Base-by-base conservation (phyloP, 2,797 vertebrate species). In the Phrynocephalus vlangalii region DNA sequence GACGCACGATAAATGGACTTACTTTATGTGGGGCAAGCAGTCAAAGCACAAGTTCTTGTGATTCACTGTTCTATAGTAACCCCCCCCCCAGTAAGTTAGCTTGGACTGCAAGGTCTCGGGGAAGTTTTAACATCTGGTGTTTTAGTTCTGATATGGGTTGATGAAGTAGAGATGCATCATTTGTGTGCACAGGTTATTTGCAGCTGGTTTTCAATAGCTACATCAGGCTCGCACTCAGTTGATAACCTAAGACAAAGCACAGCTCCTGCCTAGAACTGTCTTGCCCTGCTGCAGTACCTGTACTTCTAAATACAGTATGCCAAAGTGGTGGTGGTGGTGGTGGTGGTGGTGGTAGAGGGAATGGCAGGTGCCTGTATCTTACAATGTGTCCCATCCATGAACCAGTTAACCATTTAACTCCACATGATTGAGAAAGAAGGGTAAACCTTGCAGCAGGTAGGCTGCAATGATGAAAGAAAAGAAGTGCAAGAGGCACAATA, bases 171-270 rank as follows among this genome's bases (percentile, higher is more conserved):
- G 16, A 70, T 38, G 16, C 28, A 1, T 38, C 76, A 52, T 38
- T 83, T 79, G 84, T 56, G 48, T 70, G 56, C 48, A 85, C 28
- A 85, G 56, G 44, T 56, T 79, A 38, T 79, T 60, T 79, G 67
- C 52, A 56, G 11, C 48, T 86, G 48, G 13, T 70, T 86, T 79
- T 79, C 28, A 79, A 67, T 24, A 70, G n/a, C 9, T 52, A 1
- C 26, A 38, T 44, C 16, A 56, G 30, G 30, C 26, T 71, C 48
- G 48, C 16, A 78, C 26, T 83, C 15, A 15, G 7, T 66, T 66
- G 38, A 30, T 76, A 78, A 18, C 75, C 30, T 52, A 70, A 83
- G 63, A 10, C 73, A 71, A 77, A 78, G 50, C 56, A 77, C 38
- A 82, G 8, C 52, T 68, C 6, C 72, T 78, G 70, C 30, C 10